Evolutionary conservation across 2,888 invertebrate species (phyloP).

Genomic region (Lacanobia wlatinum): DNA sequence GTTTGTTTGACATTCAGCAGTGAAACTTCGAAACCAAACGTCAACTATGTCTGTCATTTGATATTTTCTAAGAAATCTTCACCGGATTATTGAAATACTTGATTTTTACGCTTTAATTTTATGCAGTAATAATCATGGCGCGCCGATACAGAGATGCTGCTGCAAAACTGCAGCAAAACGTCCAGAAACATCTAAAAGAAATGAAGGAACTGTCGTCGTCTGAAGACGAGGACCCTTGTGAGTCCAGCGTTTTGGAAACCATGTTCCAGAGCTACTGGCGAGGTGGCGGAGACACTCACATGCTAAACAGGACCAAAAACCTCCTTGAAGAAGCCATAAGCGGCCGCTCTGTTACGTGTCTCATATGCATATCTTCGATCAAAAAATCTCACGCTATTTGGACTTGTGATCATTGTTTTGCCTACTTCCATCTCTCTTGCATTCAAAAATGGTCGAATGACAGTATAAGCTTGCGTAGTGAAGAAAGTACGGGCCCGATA

Average conservation of each 20-base stretch:
- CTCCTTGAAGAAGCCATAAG: conserved; percentile 95
- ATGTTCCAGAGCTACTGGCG: conserved; percentile 84
- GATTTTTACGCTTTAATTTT: background rate
- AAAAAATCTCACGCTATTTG: conserved; percentile 96
- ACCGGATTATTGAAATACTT: conserved; percentile 27
- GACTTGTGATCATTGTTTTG: conserved; percentile 96
- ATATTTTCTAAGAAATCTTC: conserved; percentile 8
- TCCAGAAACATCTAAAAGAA: conserved; percentile 85
- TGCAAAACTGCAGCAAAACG: conserved; percentile 86
- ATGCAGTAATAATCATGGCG: conserved; percentile 75
- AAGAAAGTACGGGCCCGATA: conserved; percentile 88
- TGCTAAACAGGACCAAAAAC: conserved; percentile 91
- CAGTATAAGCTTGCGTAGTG: conserved; percentile 93
- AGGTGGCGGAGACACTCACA: conserved; percentile 83
- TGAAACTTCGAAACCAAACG: background rate
- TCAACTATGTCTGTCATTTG: conserved; percentile 14
- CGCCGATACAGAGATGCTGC: conserved; percentile 85
- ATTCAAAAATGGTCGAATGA: conserved; percentile 98
- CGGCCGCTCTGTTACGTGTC: conserved; percentile 95
- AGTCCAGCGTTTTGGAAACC: conserved; percentile 81
- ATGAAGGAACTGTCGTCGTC: conserved; percentile 87
- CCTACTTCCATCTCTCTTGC: conserved; percentile 96
- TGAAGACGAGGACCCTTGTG: conserved; percentile 87
- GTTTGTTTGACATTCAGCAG: conserved; percentile 16
- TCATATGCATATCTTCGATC: conserved; percentile 97